Evolutionary conservation across 2,113 vertebrate genomes (phyloP).

Genomic region (Macaca mulatta): DNA sequence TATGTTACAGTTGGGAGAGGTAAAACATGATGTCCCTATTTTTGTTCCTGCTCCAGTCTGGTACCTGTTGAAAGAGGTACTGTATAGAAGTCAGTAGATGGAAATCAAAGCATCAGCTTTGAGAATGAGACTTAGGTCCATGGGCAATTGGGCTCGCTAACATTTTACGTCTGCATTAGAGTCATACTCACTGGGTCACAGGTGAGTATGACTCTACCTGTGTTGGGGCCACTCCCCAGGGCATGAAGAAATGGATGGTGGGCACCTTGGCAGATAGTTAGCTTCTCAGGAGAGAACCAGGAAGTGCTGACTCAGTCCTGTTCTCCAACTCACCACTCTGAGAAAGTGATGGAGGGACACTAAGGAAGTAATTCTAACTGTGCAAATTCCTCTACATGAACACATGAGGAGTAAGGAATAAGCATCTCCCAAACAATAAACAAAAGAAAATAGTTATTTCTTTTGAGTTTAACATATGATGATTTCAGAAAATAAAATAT

Average conservation of each 20-base stretch:
- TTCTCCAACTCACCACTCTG: background rate
- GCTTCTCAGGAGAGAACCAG: background rate
- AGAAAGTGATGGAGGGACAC: background rate
- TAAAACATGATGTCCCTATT: background rate
- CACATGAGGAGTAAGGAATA: background rate
- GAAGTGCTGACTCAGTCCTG: background rate
- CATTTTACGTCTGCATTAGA: background rate
- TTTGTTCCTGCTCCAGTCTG: background rate
- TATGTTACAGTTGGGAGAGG: background rate
- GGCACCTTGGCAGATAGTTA: background rate
- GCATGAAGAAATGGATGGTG: background rate
- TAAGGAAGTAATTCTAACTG: background rate
- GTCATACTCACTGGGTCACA: background rate
- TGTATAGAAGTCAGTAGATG: background rate
- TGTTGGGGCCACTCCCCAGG: fast-evolving
- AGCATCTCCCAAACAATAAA: background rate
- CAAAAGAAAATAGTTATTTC: background rate
- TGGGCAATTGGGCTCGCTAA: background rate
- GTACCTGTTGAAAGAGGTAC: background rate
- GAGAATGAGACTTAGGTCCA: background rate
- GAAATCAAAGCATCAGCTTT: background rate
- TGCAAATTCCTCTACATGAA: background rate
- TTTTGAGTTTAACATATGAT: background rate
- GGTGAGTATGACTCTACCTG: background rate
- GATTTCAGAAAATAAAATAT: background rate